phyloP scores from a whole-genome alignment of 2,888 invertebrate genomes.

The Doris montereyensis region DNA sequence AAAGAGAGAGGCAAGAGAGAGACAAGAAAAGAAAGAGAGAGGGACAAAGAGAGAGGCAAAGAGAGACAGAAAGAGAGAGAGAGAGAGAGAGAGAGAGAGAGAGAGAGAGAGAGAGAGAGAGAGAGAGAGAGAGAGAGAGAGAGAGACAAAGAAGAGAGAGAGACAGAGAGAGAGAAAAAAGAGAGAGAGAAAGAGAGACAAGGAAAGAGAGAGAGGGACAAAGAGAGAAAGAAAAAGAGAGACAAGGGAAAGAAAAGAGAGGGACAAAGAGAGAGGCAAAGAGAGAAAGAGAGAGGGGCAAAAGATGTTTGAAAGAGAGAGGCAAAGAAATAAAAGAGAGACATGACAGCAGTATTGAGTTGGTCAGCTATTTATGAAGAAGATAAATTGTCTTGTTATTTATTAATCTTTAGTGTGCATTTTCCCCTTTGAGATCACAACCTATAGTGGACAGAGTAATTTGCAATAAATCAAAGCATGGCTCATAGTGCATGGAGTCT shows the following conservation, averaged over 20 bases:
- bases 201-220: background rate
- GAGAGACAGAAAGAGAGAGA: no score
- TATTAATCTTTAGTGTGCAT: no score
- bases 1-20: no score
- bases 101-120: constrained; percentile 12
- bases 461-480: no score
- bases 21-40: no score
- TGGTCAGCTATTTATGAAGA: no score
- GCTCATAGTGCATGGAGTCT: no score
- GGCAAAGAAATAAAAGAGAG: background rate
- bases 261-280: background rate
- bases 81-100: constrained; percentile 17
- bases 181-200: background rate
- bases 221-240: background rate
- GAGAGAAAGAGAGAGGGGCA: background rate
- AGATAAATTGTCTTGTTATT: no score
- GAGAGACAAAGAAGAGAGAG: constrained; percentile 22
- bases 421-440: no score
- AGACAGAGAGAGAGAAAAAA: background rate
- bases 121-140: constrained; percentile 16
- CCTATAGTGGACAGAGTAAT: no score
- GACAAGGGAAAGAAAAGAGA: background rate
- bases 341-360: background rate
- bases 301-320: background rate
- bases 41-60: no score